Conservation (phyloP, 2,797 vertebrate species). For the Leptoclinus maculatus region DNA sequence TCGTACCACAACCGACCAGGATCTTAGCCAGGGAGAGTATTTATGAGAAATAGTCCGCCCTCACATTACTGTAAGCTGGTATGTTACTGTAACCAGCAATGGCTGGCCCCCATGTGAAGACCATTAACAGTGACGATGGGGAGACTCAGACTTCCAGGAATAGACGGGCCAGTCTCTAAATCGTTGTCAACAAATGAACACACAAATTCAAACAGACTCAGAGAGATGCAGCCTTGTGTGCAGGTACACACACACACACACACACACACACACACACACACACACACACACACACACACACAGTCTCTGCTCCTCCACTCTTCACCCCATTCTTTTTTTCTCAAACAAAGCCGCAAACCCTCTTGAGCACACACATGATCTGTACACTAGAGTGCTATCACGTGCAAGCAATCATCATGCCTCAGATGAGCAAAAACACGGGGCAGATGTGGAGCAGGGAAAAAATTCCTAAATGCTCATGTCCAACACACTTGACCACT, state of each 20-base stretch:
- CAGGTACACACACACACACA: slow-evolving; percentile 29
- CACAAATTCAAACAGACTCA: slow-evolving; percentile 29
- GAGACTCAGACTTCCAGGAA: slow-evolving; percentile 70
- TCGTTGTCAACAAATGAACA: slow-evolving; percentile 53
- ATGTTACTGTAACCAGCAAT: slow-evolving; percentile 76
- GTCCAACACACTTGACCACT: slow-evolving; percentile 40
- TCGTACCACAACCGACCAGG: slow-evolving; percentile 46
- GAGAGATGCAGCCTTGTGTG: slow-evolving; percentile 33
- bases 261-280: neutral
- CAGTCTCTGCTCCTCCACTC: neutral
- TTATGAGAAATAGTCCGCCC: slow-evolving; percentile 75
- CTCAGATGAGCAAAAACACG: slow-evolving; percentile 57
- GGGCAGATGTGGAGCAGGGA: slow-evolving; percentile 46
- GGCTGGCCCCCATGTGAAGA: slow-evolving; percentile 72
- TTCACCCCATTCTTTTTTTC: slow-evolving; percentile 13
- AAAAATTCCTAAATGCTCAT: slow-evolving; percentile 48
- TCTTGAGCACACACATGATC: slow-evolving; percentile 35
- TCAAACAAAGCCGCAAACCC: slow-evolving; percentile 40
- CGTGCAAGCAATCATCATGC: slow-evolving; percentile 62
- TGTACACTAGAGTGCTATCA: slow-evolving; percentile 30
- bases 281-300: neutral
- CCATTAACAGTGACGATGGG: slow-evolving; percentile 69
- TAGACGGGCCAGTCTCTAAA: slow-evolving; percentile 53
- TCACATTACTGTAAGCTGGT: slow-evolving; percentile 78
- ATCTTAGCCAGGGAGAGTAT: slow-evolving; percentile 55